These are phyloP conservation scores for Numida meleagris DNA, from an alignment of 2,113 vertebrate genomes.

Conservation along the genomic window DNA sequence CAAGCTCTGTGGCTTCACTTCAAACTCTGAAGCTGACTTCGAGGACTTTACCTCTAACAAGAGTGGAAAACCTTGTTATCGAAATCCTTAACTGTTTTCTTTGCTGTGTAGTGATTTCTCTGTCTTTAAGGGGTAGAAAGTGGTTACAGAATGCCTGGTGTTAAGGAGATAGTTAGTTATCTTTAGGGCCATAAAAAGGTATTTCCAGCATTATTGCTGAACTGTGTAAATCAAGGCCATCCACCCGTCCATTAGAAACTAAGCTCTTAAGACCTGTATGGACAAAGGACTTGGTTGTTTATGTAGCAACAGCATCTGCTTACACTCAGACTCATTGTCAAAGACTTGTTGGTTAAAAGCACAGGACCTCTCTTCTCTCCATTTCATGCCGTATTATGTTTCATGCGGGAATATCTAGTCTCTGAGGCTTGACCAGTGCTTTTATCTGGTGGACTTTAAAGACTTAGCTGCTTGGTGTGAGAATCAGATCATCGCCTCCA, in stretches of 20 bases:
- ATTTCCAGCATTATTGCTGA: slow-evolving; percentile 61
- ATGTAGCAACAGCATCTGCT: slow-evolving; percentile 71
- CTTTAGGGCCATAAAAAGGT: slow-evolving; percentile 33
- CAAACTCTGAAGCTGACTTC: not conserved
- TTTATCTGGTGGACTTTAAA: slow-evolving; percentile 82
- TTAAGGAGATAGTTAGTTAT: slow-evolving; percentile 30
- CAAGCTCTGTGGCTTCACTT: not conserved
- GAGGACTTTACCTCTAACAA: slow-evolving; percentile 13
- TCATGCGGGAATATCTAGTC: slow-evolving; percentile 50
- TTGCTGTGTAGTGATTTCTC: slow-evolving; percentile 43
- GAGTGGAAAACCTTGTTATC: slow-evolving; percentile 21
- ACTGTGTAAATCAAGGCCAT: slow-evolving; percentile 69
- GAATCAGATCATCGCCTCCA: slow-evolving; percentile 68
- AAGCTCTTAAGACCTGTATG: slow-evolving; percentile 54
- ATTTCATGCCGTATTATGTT: slow-evolving; percentile 69
- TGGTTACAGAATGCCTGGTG: slow-evolving; percentile 11
- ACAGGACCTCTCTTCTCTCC: slow-evolving; percentile 44
- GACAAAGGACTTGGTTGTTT: slow-evolving; percentile 72
- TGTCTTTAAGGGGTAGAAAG: slow-evolving; percentile 39
- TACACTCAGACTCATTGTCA: slow-evolving; percentile 67
- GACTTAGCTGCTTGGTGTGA: slow-evolving; percentile 76
- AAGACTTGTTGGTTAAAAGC: slow-evolving; percentile 65
- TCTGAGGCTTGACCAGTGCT: slow-evolving; percentile 54
- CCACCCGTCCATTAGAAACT: slow-evolving; percentile 60
- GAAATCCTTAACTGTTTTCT: slow-evolving; percentile 46